Conservation (phyloP, 2,113 vertebrate species). For the Carassius carassius region DNA sequence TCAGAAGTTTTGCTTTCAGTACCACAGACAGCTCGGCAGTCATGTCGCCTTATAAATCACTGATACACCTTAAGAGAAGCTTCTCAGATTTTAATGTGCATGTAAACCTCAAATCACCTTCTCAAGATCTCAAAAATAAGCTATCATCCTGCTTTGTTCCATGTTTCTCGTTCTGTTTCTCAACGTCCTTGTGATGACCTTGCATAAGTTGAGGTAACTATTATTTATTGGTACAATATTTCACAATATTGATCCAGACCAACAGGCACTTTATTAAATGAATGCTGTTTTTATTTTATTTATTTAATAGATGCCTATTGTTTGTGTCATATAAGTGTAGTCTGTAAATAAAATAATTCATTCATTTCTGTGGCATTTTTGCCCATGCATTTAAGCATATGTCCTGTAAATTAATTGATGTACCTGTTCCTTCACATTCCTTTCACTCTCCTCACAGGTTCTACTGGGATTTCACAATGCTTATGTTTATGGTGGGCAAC, state of each 20-base stretch:
- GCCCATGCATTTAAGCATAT: background rate
- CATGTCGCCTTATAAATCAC: background rate
- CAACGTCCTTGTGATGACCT: slow-evolving; percentile 63
- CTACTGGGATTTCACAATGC: slow-evolving; percentile 99
- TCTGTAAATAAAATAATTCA: background rate
- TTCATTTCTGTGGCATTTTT: background rate
- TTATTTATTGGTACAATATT: slow-evolving; percentile 24
- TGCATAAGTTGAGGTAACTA: slow-evolving; percentile 41
- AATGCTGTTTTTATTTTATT: slow-evolving; percentile 24
- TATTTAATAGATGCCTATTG: background rate
- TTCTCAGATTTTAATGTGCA: background rate
- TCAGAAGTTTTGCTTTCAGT: slow-evolving; percentile 59
- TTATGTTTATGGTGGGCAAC: slow-evolving; percentile 99
- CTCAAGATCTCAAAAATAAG: background rate
- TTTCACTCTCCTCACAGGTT: slow-evolving; percentile 77
- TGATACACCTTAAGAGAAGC: background rate
- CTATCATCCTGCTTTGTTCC: background rate
- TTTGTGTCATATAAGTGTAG: background rate
- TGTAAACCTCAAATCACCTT: background rate
- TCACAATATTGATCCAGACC: slow-evolving; percentile 24
- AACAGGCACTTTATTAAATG: slow-evolving; percentile 12
- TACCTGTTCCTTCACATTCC: background rate
- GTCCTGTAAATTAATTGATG: background rate
- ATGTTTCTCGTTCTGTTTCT: background rate
- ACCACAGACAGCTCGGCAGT: slow-evolving; percentile 66